Evolutionary conservation across 92 coral and sea anemone species (phyloP).

Genomic region (Anthopleura xanthogrammica): DNA sequence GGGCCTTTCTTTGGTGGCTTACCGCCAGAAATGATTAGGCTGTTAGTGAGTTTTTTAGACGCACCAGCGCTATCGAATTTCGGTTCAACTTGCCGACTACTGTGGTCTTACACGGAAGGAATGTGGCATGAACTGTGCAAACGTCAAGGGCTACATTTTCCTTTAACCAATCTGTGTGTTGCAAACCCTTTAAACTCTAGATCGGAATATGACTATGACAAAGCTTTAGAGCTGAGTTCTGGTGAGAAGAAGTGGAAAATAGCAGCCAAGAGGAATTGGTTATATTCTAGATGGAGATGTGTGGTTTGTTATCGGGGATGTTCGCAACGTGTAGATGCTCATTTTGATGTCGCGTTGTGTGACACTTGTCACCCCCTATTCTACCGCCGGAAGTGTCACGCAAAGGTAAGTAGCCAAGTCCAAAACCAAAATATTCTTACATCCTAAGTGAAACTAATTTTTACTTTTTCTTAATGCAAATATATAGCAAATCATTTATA

Average conservation of each 20-base stretch:
- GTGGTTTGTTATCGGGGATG: constrained; percentile 91
- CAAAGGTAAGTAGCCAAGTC: constrained; percentile 70
- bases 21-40: constrained; percentile 91
- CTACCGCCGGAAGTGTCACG: constrained; percentile 99
- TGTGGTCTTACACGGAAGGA: constrained; percentile 62
- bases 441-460: no score
- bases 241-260: constrained; percentile 84
- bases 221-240: constrained; percentile 73
- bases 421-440: not conserved
- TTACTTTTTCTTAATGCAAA: no score
- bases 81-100: constrained; percentile 83
- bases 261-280: constrained; percentile 81
- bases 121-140: constrained; percentile 87
- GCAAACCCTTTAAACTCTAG: constrained; percentile 68
- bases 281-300: constrained; percentile 92
- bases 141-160: constrained; percentile 57
- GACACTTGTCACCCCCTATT: constrained; percentile 94
- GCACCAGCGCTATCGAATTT: constrained; percentile 89
- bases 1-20: constrained; percentile 82
- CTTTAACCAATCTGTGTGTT: constrained; percentile 85
- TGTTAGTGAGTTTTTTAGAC: constrained; percentile 75
- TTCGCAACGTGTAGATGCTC: constrained; percentile 87
- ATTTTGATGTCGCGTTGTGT: constrained; percentile 91
- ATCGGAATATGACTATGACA: constrained; percentile 81
- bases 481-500: no score